Evolutionary conservation across 2,113 vertebrate species (phyloP), one percentile per base, ranked within the genome.

Genomic region (Sinocyclocheilus rhinocerous): DNA sequence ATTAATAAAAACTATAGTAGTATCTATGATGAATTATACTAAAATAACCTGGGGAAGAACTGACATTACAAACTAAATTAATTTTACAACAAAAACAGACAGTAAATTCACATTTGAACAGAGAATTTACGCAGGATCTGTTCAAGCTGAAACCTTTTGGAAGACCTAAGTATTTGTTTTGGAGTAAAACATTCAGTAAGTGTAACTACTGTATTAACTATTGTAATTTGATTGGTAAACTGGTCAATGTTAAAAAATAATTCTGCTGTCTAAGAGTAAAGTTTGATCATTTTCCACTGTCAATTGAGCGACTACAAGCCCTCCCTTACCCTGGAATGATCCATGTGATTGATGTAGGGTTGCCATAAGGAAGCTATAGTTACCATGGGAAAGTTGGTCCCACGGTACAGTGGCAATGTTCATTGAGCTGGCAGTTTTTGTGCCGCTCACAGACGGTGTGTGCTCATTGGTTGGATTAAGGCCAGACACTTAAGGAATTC

Each of bases 371-470:
- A 77, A 29, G 6, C 50, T 50, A 22, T 26, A 61, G 20, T 67
- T 73, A 79, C 55, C 57, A 36, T 55, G 42, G 15, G 75, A 59
- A 75, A 0, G 12, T 33, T 57, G 24, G 9, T 36, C 52, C 63
- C 26, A 59, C 15, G 52, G n/a, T 63, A 33, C 61, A 52, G 39
- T 3, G 45, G 45, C 45, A 48, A 48, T 48, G 12, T 48, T 48
- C 45, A 48, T 76, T 76, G 69, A 76, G 33, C 70, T 72, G 78
- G 88, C 88, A 87, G 85, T 81, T 82, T 83, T 63, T 81, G 69
- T 77, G 72, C 65, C 77, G 59, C 80, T 84, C 63, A 81, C 70
- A 33, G 69, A 63, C 50, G n/a, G 76, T 52, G 70, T 76, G 76
- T 82, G 57, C 33, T 86, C 63, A 87, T 45, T 48, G 59, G 61